These are phyloP conservation scores for Takifugu flavidus DNA, from an alignment of 2,113 vertebrate genomes.

Conservation along the genomic window DNA sequence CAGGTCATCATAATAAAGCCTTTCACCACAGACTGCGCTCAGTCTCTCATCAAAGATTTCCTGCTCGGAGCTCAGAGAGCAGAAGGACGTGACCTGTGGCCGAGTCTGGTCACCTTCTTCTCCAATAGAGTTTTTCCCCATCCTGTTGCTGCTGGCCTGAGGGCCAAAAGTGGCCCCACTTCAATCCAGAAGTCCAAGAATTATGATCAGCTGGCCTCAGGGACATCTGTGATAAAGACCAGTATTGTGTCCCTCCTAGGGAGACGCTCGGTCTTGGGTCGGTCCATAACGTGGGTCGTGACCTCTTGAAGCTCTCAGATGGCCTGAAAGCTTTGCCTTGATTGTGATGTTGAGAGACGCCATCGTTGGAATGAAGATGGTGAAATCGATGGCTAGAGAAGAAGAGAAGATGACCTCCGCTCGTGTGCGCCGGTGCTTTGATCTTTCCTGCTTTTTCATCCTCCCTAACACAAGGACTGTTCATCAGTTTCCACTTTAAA, in stretches of 20 bases:
- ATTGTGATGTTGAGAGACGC: too few species aligned
- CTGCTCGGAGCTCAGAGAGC: constrained; percentile 38
- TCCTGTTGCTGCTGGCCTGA: constrained; percentile 25
- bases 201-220: constrained; percentile 32
- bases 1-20: constrained; percentile 69
- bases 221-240: constrained; percentile 54
- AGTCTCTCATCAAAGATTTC: constrained; percentile 65
- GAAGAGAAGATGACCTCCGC: constrained; percentile 21
- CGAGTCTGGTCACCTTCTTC: constrained; percentile 45
- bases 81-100: constrained; percentile 56
- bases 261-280: constrained; percentile 34
- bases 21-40: constrained; percentile 33
- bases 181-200: constrained; percentile 38
- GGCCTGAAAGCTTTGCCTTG: neutral
- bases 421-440: constrained; percentile 15
- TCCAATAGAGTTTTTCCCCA: constrained; percentile 13
- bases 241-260: constrained; percentile 56
- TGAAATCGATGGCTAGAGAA: constrained; percentile 13
- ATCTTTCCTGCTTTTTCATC: constrained; percentile 42
- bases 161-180: constrained; percentile 27
- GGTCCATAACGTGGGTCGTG: constrained; percentile 32
- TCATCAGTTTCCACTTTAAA: constrained; percentile 13
- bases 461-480: constrained; percentile 28
- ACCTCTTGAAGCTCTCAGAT: constrained; percentile 52
- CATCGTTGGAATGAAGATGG: constrained; percentile 40